Percentiles rank a stretch among this genome's conserved stretches.
phyloP scores from a whole-genome alignment of 2,797 vertebrate genomes.

The Sebastes miniatus region DNA sequence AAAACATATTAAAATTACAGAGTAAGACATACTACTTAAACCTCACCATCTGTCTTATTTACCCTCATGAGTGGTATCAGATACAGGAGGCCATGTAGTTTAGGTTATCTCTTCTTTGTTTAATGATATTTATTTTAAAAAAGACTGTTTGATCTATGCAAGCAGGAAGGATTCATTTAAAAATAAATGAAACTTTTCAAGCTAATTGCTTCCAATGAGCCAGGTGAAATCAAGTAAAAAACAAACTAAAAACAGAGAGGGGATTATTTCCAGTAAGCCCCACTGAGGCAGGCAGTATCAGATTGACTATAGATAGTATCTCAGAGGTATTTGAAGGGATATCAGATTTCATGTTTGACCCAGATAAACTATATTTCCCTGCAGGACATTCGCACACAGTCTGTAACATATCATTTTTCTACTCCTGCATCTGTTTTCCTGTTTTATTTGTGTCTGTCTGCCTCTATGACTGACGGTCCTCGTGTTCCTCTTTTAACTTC shows the following conservation, averaged over 20 bases:
- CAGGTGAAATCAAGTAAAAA: slow-evolving; percentile 23
- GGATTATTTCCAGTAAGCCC: slow-evolving; percentile 24
- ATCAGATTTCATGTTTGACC: slow-evolving; percentile 28
- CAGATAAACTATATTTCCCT: slow-evolving; percentile 18
- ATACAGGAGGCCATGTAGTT: not conserved
- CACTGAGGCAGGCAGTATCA: slow-evolving; percentile 12
- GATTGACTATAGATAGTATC: slow-evolving; percentile 7
- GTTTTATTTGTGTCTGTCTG: not conserved
- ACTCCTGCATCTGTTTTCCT: not conserved
- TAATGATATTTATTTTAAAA: not conserved
- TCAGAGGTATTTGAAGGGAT: slow-evolving; percentile 11
- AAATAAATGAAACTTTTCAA: not conserved
- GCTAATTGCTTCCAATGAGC: not conserved
- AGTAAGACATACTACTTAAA: not conserved
- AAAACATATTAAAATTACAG: not conserved
- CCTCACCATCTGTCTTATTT: not conserved
- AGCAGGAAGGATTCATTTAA: slow-evolving; percentile 1
- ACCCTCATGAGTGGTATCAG: not conserved
- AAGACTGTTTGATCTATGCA: not conserved
- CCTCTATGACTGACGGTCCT: not conserved
- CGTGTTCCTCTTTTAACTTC: too few relatives aligned
- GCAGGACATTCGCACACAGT: not conserved
- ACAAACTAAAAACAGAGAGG: slow-evolving; percentile 7
- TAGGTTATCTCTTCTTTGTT: not conserved
- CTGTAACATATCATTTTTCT: not conserved